These are phyloP conservation scores for Caenorhabditis becei DNA, from an alignment of 2,888 invertebrate genomes.

Conservation along the genomic window DNA sequence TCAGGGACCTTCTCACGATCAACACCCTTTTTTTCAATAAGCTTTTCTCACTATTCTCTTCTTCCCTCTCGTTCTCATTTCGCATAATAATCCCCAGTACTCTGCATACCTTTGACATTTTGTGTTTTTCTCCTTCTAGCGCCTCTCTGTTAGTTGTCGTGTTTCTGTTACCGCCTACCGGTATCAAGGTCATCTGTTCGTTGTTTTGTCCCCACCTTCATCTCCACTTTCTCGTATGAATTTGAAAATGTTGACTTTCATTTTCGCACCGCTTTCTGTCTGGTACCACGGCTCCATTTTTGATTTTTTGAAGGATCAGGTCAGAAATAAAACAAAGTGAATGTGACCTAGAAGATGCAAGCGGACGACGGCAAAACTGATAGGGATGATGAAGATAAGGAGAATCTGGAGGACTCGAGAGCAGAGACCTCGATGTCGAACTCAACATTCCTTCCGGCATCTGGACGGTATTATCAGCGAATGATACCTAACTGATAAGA, in stretches of 20 bases:
- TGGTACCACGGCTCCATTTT: conserved; percentile 11
- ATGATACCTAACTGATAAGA: background rate
- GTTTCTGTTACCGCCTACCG: conserved; percentile 28
- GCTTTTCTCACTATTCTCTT: conserved; percentile 7
- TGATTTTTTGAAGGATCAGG: background rate
- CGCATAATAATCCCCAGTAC: conserved; percentile 28
- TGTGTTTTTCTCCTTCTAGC: background rate
- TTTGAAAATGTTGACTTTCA: conserved; percentile 40
- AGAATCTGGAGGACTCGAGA: conserved; percentile 54
- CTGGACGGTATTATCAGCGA: conserved; percentile 36
- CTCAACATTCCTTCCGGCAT: conserved; percentile 26
- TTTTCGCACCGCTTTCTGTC: background rate
- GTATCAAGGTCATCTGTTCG: conserved; percentile 30
- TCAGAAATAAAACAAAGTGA: background rate
- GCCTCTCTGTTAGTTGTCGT: conserved; percentile 25
- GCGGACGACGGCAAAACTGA: conserved; percentile 23
- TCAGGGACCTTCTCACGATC: conserved; percentile 46
- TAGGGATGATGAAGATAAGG: conserved; percentile 39
- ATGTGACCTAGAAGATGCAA: conserved; percentile 24
- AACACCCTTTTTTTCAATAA: background rate
- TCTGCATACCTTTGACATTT: conserved; percentile 4
- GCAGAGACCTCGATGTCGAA: conserved; percentile 47
- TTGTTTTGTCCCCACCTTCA: conserved; percentile 17
- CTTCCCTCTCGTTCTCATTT: too few relatives aligned
- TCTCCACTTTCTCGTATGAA: conserved; percentile 22